phyloP scores from a whole-genome alignment of 2,797 vertebrate genomes.

The Somateria mollissima region DNA sequence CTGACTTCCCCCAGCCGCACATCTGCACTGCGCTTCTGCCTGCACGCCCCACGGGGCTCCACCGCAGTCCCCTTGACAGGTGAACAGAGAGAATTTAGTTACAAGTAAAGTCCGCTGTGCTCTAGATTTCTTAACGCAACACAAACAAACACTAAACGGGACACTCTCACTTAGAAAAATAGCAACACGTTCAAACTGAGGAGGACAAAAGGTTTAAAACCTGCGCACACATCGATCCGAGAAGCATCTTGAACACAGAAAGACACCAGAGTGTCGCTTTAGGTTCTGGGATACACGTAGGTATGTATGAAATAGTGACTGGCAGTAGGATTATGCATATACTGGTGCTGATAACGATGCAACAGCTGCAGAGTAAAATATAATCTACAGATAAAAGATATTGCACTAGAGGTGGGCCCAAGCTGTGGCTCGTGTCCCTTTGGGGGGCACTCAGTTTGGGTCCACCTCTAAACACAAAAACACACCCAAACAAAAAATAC shows the following conservation, averaged over 20 bases:
- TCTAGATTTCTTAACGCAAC: constrained; percentile 23
- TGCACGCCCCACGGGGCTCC: not conserved
- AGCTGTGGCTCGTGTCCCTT: not conserved
- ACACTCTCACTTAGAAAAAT: not conserved
- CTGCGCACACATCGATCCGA: constrained; percentile 32
- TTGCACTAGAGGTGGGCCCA: constrained; percentile 56
- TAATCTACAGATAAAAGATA: constrained; percentile 27
- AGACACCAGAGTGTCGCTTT: not conserved
- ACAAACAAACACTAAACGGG: constrained; percentile 50
- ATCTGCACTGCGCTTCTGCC: constrained; percentile 27
- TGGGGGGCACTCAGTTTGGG: not conserved
- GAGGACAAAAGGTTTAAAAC: constrained; percentile 35
- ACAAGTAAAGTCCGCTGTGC: constrained; percentile 52
- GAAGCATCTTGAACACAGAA: constrained; percentile 14
- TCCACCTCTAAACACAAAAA: constrained; percentile 35
- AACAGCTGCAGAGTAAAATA: constrained; percentile 58
- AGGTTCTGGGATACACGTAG: constrained; percentile 29
- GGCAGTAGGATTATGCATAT: constrained; percentile 59
- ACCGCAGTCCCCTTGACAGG: not conserved
- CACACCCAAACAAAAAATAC: constrained; percentile 7
- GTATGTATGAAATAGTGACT: constrained; percentile 38
- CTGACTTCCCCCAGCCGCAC: constrained; percentile 25
- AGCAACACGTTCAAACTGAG: not conserved
- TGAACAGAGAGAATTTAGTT: constrained; percentile 36
- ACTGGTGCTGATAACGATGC: constrained; percentile 45